Evolutionary conservation across 2,113 vertebrate species (phyloP).

Genomic region (Lophura nycthemera): DNA sequence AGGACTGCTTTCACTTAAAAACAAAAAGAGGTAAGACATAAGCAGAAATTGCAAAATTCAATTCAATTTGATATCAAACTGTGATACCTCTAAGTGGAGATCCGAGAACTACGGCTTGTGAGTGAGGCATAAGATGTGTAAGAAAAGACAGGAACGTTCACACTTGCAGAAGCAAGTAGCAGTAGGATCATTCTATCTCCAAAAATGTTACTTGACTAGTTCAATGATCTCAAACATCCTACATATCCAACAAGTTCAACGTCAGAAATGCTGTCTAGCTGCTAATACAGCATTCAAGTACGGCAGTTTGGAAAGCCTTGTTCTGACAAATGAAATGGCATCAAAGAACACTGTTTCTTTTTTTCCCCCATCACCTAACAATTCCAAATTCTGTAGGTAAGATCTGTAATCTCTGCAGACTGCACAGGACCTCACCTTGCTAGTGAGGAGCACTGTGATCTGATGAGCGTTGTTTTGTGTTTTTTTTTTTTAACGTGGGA

Average conservation of each 20-base stretch:
- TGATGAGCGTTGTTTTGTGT: not conserved
- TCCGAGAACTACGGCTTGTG: not conserved
- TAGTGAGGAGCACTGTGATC: not conserved
- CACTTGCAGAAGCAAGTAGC: not conserved
- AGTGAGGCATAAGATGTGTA: not conserved
- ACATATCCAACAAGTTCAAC: not conserved
- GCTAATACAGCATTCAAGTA: not conserved
- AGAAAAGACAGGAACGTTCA: not conserved
- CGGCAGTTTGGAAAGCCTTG: not conserved
- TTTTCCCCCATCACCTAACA: not conserved
- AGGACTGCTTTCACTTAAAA: slow-evolving; percentile 93
- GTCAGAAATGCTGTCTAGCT: not conserved
- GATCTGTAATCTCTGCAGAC: not conserved
- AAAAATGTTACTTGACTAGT: not conserved
- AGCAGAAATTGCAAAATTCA: not conserved
- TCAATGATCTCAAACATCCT: not conserved
- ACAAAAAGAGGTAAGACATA: slow-evolving; percentile 7
- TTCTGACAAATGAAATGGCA: not conserved
- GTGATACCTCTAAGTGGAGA: not conserved
- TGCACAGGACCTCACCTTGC: not conserved
- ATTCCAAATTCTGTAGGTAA: not conserved
- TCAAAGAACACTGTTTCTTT: not conserved
- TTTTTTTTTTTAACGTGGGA: not conserved
- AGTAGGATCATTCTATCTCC: not conserved
- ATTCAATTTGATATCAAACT: not conserved